Evolutionary conservation across 2,888 invertebrate species (phyloP).

Genomic region (Blera fallax): DNA sequence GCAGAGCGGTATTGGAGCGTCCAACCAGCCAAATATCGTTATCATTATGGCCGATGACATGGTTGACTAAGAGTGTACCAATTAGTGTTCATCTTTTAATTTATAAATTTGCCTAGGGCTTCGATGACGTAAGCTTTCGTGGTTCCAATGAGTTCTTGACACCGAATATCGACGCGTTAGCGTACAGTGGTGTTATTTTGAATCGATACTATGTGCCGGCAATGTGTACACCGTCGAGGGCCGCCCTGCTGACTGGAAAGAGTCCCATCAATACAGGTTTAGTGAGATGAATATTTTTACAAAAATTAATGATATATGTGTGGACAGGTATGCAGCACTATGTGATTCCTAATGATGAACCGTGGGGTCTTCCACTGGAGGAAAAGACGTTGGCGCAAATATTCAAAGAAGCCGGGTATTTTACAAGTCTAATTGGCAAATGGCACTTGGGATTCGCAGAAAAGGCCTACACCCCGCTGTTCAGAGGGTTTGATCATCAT

Average conservation of each 20-base stretch:
- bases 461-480: conserved; percentile 84
- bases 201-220: conserved; percentile 91
- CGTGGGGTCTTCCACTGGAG: conserved; percentile 87
- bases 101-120: conserved; percentile 89
- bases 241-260: conserved; percentile 92
- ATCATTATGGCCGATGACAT: conserved; percentile 92
- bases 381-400: conserved; percentile 88
- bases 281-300: background rate
- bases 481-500: conserved; percentile 90
- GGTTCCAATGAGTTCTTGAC: conserved; percentile 94
- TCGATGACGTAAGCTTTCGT: conserved; percentile 95
- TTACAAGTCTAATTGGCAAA: conserved; percentile 93
- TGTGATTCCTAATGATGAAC: conserved; percentile 86
- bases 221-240: conserved; percentile 92
- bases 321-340: conserved; percentile 87
- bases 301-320: background rate
- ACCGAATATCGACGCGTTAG: conserved; percentile 94
- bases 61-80: conserved; percentile 81
- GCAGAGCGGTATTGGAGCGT: conserved; percentile 50
- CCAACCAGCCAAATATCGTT: conserved; percentile 85
- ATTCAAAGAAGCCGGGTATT: conserved; percentile 88
- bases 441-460: conserved; percentile 94
- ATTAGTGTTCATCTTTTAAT: background rate
- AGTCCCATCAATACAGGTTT: conserved; percentile 91
- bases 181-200: conserved; percentile 91